Evolutionary conservation across 1,140 invertebrate genomes (phyloP).

Genomic region (Calephelis nemesis): DNA sequence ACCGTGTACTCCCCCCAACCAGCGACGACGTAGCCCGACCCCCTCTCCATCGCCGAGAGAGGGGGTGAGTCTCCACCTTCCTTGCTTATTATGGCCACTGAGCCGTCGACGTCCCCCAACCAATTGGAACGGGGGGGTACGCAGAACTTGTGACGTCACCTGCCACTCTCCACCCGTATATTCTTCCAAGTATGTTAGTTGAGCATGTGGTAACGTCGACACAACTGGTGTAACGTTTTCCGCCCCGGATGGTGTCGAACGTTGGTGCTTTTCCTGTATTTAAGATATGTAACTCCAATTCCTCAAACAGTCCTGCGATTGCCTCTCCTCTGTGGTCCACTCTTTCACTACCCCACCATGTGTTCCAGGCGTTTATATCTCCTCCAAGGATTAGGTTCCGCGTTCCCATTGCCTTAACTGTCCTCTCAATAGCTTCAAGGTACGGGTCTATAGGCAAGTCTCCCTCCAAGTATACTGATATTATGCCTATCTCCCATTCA

Average conservation of each 20-base stretch:
- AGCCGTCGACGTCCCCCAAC: no score
- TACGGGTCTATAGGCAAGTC: slow-evolving; percentile 24
- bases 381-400: slow-evolving; percentile 24
- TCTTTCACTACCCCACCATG: slow-evolving; percentile 41
- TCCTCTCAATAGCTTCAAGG: not conserved
- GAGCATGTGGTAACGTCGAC: slow-evolving; percentile 32
- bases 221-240: slow-evolving; percentile 21
- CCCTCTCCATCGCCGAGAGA: no score
- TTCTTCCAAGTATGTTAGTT: slow-evolving; percentile 16
- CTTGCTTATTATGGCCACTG: no score
- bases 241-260: slow-evolving; percentile 19
- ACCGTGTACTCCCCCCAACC: no score
- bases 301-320: slow-evolving; percentile 5
- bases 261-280: slow-evolving; percentile 27
- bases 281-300: slow-evolving; percentile 24
- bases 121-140: no score
- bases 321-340: slow-evolving; percentile 26
- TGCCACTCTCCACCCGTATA: slow-evolving; percentile 30
- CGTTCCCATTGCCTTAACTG: not conserved
- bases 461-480: slow-evolving; percentile 40
- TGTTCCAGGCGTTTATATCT: slow-evolving; percentile 43
- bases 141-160: not conserved
- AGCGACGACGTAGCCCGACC: no score
- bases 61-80: no score
- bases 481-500: slow-evolving; percentile 23